These are phyloP conservation scores for Montipora sp. DNA, from an alignment of 64 coral and sea anemone genomes.

Conservation along the genomic window DNA sequence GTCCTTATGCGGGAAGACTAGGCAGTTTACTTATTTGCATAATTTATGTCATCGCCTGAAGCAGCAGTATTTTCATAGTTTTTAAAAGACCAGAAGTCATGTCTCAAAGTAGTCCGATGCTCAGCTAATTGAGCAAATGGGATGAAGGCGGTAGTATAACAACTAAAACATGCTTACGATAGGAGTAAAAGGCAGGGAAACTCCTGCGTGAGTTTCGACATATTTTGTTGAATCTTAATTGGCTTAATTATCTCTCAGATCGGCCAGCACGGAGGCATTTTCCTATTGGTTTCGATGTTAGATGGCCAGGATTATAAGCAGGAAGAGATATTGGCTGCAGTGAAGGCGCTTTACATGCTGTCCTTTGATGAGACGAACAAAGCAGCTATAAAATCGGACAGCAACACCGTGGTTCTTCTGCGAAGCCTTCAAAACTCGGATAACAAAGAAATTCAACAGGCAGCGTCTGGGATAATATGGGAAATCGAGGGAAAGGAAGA, in stretches of 20 bases:
- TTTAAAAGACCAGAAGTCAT: too few species aligned
- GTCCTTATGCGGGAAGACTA: too few species aligned
- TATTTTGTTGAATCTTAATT: background rate
- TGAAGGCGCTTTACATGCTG: slow-evolving; percentile 57
- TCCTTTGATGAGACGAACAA: slow-evolving; percentile 49
- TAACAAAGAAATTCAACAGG: slow-evolving; percentile 41
- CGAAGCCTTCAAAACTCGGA: background rate
- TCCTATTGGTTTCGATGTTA: slow-evolving; percentile 19
- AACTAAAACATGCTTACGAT: too few species aligned
- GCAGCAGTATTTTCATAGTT: too few species aligned
- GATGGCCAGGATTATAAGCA: background rate
- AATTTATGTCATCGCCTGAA: too few species aligned
- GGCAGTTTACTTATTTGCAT: too few species aligned
- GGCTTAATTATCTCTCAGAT: background rate
- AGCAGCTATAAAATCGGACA: slow-evolving; percentile 3
- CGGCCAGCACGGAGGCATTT: slow-evolving; percentile 22
- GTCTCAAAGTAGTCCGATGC: too few species aligned
- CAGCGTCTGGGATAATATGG: slow-evolving; percentile 33
- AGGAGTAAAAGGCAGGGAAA: too few species aligned
- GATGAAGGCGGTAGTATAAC: too few species aligned
- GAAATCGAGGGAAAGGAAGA: slow-evolving; percentile 43
- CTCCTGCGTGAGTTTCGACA: background rate
- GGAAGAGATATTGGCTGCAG: slow-evolving; percentile 13
- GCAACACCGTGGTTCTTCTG: background rate
- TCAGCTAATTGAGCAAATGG: too few species aligned